phyloP scores from a whole-genome alignment of 2,888 invertebrate species.

The Tiliacea citrago region DNA sequence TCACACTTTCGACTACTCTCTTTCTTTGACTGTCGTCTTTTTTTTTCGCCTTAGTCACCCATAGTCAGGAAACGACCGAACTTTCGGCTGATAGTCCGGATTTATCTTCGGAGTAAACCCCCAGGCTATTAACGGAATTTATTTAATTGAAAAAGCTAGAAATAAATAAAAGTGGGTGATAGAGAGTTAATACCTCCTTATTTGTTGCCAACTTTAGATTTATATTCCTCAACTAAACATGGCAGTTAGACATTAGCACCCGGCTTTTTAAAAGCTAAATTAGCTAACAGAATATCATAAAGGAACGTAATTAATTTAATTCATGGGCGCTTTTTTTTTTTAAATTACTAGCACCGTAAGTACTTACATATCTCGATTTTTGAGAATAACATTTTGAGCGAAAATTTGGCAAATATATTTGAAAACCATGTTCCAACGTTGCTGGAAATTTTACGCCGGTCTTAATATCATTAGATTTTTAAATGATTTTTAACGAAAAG shows the following conservation, averaged over 20 bases:
- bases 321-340: neutral
- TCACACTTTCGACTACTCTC: too few relatives aligned
- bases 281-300: neutral
- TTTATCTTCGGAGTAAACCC: too few relatives aligned
- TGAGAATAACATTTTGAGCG: neutral
- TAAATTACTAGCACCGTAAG: neutral
- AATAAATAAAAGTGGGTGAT: slow-evolving; percentile 2
- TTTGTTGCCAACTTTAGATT: neutral
- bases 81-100: too few relatives aligned
- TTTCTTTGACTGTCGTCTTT: too few relatives aligned
- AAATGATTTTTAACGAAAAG: slow-evolving; percentile 25
- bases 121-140: neutral
- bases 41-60: too few relatives aligned
- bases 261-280: neutral
- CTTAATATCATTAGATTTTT: slow-evolving; percentile 14
- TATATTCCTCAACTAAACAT: slow-evolving; percentile 1
- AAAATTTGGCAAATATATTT: slow-evolving; percentile 6
- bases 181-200: neutral
- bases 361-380: neutral
- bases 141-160: neutral
- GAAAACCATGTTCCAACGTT: neutral
- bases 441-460: neutral
- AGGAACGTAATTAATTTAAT: neutral
- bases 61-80: too few relatives aligned
- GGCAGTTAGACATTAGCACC: neutral